Percentiles rank a stretch among this genome's conserved stretches.
These are phyloP conservation scores for Xylota sylvarum DNA, from an alignment of 2,888 invertebrate genomes.

Conservation along the genomic window DNA sequence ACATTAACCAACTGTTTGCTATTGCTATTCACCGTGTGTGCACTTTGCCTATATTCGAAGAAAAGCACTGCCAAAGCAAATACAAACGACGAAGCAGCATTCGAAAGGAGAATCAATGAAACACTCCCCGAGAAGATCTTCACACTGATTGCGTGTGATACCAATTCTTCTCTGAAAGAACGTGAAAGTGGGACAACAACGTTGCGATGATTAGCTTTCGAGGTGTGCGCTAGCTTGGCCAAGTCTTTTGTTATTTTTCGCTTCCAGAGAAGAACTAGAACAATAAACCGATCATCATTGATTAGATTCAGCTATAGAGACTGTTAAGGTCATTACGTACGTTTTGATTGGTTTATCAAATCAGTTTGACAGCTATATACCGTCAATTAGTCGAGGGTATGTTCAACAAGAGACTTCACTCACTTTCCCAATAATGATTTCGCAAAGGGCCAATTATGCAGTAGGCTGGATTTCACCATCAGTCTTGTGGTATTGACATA, in stretches of 20 bases:
- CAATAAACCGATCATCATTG: conserved; percentile 63
- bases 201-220: conserved; percentile 68
- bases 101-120: conserved; percentile 37
- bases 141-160: conserved; percentile 67
- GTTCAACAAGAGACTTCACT: conserved; percentile 21
- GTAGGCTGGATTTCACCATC: conserved; percentile 12
- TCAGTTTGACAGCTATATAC: conserved; percentile 31
- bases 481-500: conserved; percentile 13
- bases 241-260: conserved; percentile 32
- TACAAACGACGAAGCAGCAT: conserved; percentile 29
- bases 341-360: conserved; percentile 51
- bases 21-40: conserved; percentile 3
- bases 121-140: conserved; percentile 24
- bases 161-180: conserved; percentile 57
- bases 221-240: conserved; percentile 46
- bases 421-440: conserved; percentile 51
- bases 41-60: conserved; percentile 6
- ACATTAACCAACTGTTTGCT: conserved; percentile 10
- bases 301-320: conserved; percentile 35
- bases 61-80: conserved; percentile 33
- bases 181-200: conserved; percentile 72
- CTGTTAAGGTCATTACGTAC: conserved; percentile 47
- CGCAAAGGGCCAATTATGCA: conserved; percentile 70
- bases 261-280: conserved; percentile 50
- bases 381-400: conserved; percentile 21